These are phyloP conservation scores for Craniophora ligustri DNA, from an alignment of 2,888 invertebrate species.

Conservation along the genomic window DNA sequence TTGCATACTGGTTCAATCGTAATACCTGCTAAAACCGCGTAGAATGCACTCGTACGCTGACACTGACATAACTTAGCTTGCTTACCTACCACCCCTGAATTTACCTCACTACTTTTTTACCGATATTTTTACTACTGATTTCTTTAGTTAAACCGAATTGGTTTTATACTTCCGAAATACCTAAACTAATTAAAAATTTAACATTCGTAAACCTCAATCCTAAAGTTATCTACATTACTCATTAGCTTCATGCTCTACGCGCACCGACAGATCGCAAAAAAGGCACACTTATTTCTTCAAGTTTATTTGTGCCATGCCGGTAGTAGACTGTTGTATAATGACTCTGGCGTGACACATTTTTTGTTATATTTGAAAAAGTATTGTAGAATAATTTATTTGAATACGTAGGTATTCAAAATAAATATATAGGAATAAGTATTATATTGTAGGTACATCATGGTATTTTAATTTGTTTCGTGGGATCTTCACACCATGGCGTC, in stretches of 20 bases:
- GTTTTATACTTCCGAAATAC: conserved; percentile 11
- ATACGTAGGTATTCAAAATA: conserved; percentile 7
- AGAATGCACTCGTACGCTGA: too few relatives aligned
- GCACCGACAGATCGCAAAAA: conserved; percentile 31
- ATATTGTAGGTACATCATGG: conserved; percentile 3
- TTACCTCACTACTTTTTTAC: too few relatives aligned
- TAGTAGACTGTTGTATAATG: conserved; percentile 12
- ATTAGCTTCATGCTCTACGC: conserved; percentile 26
- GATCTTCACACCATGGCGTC: conserved; percentile 48
- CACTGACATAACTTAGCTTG: too few relatives aligned
- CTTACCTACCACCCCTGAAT: conserved; percentile 2
- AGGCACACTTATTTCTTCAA: conserved; percentile 14
- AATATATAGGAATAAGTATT: background rate
- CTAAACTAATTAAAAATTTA: conserved; percentile 18
- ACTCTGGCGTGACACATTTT: too few relatives aligned
- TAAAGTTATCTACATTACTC: conserved; percentile 22
- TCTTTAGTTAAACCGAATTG: conserved; percentile 4
- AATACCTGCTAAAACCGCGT: too few relatives aligned
- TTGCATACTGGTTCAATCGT: too few relatives aligned
- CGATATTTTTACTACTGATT: too few relatives aligned
- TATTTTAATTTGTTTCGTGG: conserved; percentile 21
- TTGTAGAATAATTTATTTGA: conserved; percentile 19
- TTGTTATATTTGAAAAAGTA: conserved; percentile 7
- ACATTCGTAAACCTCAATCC: conserved; percentile 26
- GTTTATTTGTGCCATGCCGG: conserved; percentile 24